phyloP scores from a whole-genome alignment of 37 sponge, comb jelly and placozoan species.

The Sycon ciliatum region DNA sequence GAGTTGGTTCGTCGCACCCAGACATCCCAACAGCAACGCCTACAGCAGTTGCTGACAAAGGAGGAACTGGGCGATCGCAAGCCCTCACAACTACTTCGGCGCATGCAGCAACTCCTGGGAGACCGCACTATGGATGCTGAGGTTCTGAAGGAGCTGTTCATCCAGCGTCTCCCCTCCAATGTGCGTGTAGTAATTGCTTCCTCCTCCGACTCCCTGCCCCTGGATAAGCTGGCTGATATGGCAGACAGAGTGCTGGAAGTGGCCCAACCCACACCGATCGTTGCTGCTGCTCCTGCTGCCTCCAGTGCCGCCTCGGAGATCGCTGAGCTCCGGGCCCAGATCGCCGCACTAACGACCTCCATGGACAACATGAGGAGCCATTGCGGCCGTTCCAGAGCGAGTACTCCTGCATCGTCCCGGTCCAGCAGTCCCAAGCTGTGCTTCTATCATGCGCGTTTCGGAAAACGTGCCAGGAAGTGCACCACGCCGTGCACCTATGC shows the following conservation, averaged over 20 bases:
- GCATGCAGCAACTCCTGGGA: constrained; percentile 48
- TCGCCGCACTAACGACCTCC: background rate
- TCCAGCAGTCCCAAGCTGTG: constrained; percentile 18
- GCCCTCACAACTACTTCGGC: constrained; percentile 38
- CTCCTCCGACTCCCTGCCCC: background rate
- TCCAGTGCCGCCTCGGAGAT: background rate
- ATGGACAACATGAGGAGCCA: background rate
- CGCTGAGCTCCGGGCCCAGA: constrained; percentile 13
- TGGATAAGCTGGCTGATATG: constrained; percentile 35
- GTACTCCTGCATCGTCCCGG: background rate
- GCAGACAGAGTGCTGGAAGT: constrained; percentile 43
- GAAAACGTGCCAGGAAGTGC: constrained; percentile 45
- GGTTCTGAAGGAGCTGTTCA: too few species aligned
- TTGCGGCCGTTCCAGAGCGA: background rate
- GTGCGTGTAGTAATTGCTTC: constrained; percentile 49
- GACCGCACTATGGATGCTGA: too few species aligned
- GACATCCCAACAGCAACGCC: constrained; percentile 22
- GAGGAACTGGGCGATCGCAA: constrained; percentile 44
- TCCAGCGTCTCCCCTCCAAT: constrained; percentile 43
- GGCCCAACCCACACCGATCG: background rate
- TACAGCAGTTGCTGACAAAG: constrained; percentile 35
- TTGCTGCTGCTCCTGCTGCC: background rate
- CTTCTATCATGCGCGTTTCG: constrained; percentile 46
- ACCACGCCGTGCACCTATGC: constrained; percentile 29
- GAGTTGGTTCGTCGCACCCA: constrained; percentile 29